These are phyloP conservation scores for Ameiurus melas DNA, from an alignment of 2,113 vertebrate species.

Conservation along the genomic window DNA sequence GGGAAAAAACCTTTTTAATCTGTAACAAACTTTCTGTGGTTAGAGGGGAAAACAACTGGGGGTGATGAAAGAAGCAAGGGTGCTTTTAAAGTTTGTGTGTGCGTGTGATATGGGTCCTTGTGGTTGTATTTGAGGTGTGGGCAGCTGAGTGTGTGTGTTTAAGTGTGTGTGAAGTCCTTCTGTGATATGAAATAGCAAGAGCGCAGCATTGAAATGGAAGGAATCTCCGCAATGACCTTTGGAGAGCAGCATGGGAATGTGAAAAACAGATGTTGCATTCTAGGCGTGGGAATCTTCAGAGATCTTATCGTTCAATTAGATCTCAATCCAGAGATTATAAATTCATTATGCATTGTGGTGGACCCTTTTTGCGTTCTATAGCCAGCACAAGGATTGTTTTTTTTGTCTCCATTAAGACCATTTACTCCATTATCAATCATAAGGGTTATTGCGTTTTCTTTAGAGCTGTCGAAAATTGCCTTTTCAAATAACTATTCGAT, in stretches of 20 bases:
- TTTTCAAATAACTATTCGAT: neutral
- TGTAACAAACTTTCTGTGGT: neutral
- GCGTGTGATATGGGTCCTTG: neutral
- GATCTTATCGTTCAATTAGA: neutral
- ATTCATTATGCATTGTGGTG: neutral
- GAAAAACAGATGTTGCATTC: slow-evolving; percentile 20
- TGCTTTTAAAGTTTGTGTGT: neutral
- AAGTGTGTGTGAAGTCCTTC: slow-evolving; percentile 15
- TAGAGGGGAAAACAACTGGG: slow-evolving; percentile 13
- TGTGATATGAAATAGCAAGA: slow-evolving; percentile 18
- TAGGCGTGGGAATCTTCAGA: slow-evolving; percentile 14
- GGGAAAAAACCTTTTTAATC: neutral
- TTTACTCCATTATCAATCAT: neutral
- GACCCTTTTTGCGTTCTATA: neutral
- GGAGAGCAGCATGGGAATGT: slow-evolving; percentile 27
- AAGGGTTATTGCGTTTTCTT: no score
- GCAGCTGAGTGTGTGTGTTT: slow-evolving; percentile 24
- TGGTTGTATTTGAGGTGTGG: slow-evolving; percentile 27
- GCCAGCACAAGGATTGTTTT: neutral
- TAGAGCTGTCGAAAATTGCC: neutral
- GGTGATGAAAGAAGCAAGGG: slow-evolving; percentile 5
- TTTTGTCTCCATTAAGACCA: neutral
- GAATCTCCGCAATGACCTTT: slow-evolving; percentile 22
- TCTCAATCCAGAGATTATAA: neutral
- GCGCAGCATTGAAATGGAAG: slow-evolving; percentile 7